phyloP scores from a whole-genome alignment of 2,888 invertebrate species.

The Macrosiphum euphorbiae region DNA sequence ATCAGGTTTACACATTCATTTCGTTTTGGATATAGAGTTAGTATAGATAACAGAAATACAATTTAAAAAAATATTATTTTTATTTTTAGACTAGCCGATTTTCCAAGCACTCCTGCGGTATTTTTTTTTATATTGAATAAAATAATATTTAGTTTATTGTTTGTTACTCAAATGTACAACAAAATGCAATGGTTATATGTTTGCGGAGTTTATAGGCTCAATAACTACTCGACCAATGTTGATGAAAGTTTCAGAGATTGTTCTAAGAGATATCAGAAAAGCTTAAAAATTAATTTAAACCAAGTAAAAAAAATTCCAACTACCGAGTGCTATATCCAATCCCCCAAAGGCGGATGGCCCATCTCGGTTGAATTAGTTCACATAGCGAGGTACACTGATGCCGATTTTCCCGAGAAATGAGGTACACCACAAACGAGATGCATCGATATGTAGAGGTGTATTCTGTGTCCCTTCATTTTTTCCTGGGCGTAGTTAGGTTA shows the following conservation, averaged over 20 bases:
- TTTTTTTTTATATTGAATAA: neutral
- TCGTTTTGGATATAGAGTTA: neutral
- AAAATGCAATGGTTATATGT: neutral
- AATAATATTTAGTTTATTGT: neutral
- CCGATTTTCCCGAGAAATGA: too few relatives aligned
- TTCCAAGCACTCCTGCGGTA: too few relatives aligned
- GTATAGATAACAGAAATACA: neutral
- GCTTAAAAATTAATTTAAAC: neutral
- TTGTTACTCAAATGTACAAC: neutral
- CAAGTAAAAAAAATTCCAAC: neutral
- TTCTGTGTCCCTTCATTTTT: neutral
- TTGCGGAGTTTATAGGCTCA: neutral
- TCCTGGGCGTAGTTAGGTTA: neutral
- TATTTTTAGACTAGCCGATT: too few relatives aligned
- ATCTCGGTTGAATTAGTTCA: neutral
- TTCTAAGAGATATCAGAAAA: neutral
- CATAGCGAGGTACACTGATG: neutral
- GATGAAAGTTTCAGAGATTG: neutral
- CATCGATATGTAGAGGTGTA: neutral
- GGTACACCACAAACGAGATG: neutral
- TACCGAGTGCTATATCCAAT: neutral
- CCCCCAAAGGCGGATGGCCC: neutral
- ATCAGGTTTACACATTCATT: neutral
- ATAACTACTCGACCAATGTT: neutral
- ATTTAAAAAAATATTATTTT: neutral